Evolutionary conservation across 2,888 invertebrate genomes (phyloP).

Genomic region (Tetranychus piercei): DNA sequence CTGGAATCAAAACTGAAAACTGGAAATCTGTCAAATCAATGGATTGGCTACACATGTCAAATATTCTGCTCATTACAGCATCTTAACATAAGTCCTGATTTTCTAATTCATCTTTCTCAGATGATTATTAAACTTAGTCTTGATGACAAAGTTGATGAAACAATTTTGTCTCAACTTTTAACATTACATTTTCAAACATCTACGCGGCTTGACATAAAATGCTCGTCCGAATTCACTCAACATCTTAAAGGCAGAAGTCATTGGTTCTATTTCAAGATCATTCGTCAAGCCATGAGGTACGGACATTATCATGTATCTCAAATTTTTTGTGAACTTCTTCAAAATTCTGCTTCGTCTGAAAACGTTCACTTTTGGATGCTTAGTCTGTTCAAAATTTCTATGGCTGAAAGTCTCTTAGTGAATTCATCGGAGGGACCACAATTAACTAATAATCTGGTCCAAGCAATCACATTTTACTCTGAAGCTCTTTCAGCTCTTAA

Average conservation of each 20-base stretch:
- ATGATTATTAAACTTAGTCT: not conserved
- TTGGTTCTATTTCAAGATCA: slow-evolving; percentile 71
- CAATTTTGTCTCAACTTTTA: not conserved
- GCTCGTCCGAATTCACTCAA: not conserved
- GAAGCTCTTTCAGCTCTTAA: slow-evolving; percentile 45
- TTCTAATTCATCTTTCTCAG: slow-evolving; percentile 1
- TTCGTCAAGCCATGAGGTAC: slow-evolving; percentile 63
- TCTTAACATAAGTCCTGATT: not conserved
- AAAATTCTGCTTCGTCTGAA: slow-evolving; percentile 50
- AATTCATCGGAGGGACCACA: slow-evolving; percentile 23
- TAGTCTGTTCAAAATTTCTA: slow-evolving; percentile 43
- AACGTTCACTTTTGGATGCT: slow-evolving; percentile 72
- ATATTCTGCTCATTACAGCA: slow-evolving; percentile 5
- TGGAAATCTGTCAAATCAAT: not conserved
- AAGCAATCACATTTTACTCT: slow-evolving; percentile 44
- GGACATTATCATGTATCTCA: slow-evolving; percentile 57
- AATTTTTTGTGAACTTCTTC: slow-evolving; percentile 29
- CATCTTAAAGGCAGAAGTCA: slow-evolving; percentile 37
- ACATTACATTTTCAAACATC: not conserved
- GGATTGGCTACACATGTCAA: slow-evolving; percentile 9
- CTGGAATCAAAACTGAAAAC: not conserved
- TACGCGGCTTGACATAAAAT: not conserved
- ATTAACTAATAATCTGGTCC: slow-evolving; percentile 35
- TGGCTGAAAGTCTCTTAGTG: slow-evolving; percentile 33
- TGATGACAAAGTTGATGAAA: not conserved